These are phyloP conservation scores for Pseudotriccus pelzelni DNA, from an alignment of 2,797 vertebrate genomes.

Conservation along the genomic window DNA sequence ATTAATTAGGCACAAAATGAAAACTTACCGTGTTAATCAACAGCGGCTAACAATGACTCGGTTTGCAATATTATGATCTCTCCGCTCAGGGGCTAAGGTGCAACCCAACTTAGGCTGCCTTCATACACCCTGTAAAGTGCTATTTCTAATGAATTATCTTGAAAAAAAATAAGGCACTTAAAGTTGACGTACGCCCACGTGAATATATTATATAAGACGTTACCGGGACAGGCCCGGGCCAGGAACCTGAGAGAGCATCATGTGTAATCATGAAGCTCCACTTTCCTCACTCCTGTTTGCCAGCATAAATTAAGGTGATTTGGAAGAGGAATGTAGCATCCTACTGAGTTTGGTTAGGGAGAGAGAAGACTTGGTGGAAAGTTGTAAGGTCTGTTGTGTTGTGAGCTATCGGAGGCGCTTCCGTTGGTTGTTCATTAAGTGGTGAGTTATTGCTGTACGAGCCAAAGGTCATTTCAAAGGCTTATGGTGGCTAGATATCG, in stretches of 20 bases:
- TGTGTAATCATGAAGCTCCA: conserved; percentile 32
- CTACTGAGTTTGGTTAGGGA: conserved; percentile 68
- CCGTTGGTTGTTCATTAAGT: conserved; percentile 99
- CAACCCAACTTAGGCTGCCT: conserved; percentile 19
- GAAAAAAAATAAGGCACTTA: conserved; percentile 34
- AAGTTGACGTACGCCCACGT: conserved; percentile 70
- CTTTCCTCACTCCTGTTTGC: conserved; percentile 61
- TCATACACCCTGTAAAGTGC: conserved; percentile 20
- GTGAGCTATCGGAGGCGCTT: conserved; percentile 84
- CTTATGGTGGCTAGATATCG: conserved; percentile 94
- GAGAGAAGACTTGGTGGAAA: conserved; percentile 75
- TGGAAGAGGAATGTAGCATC: conserved; percentile 49
- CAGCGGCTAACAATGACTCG: conserved; percentile 36
- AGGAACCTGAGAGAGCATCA: conserved; percentile 38
- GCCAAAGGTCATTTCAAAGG: conserved; percentile 97
- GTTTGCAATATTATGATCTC: conserved; percentile 39
- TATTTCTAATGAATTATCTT: conserved; percentile 62
- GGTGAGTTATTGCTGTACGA: conserved; percentile 91
- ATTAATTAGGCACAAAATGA: conserved; percentile 65
- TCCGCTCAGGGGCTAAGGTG: conserved; percentile 5
- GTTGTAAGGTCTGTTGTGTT: conserved; percentile 79
- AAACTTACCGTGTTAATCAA: conserved; percentile 75
- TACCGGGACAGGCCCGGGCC: conserved; percentile 52
- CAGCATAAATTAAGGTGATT: conserved; percentile 48
- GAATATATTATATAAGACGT: conserved; percentile 71